Evolutionary conservation across 2,113 vertebrate genomes (phyloP).

Genomic region (Pelusios castaneus): DNA sequence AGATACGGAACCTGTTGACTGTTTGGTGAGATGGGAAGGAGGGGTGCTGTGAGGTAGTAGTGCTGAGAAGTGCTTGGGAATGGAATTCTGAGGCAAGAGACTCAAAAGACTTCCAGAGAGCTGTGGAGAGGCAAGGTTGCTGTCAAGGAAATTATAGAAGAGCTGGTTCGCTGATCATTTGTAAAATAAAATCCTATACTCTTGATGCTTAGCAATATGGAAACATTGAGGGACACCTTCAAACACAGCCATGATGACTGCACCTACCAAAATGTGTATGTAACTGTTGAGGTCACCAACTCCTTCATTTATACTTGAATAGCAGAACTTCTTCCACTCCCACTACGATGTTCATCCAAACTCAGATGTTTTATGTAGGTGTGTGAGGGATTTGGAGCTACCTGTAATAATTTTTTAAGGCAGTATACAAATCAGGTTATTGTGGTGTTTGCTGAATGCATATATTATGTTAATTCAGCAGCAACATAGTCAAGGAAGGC

Average conservation of each 20-base stretch:
- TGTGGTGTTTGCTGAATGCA: neutral
- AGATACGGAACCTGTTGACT: neutral
- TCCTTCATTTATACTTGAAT: neutral
- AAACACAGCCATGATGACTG: accelerated
- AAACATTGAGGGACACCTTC: neutral
- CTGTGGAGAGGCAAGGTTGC: neutral
- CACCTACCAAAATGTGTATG: neutral
- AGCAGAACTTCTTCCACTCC: neutral
- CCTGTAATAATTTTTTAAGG: neutral
- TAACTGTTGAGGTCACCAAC: neutral
- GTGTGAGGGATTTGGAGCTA: neutral
- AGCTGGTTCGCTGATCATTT: neutral
- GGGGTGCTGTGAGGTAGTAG: neutral
- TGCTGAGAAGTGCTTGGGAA: neutral
- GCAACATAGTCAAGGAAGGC: neutral
- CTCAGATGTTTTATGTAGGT: neutral
- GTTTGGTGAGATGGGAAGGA: neutral
- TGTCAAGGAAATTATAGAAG: neutral
- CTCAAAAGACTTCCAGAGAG: neutral
- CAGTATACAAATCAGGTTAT: neutral
- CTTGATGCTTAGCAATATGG: neutral
- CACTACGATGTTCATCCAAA: neutral
- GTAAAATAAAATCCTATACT: no score
- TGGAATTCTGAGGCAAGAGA: neutral
- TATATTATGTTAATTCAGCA: neutral